Evolutionary conservation across 2,888 invertebrate species (phyloP), one percentile per base, ranked within the genome.

Genomic region (Heliconius aoede): DNA sequence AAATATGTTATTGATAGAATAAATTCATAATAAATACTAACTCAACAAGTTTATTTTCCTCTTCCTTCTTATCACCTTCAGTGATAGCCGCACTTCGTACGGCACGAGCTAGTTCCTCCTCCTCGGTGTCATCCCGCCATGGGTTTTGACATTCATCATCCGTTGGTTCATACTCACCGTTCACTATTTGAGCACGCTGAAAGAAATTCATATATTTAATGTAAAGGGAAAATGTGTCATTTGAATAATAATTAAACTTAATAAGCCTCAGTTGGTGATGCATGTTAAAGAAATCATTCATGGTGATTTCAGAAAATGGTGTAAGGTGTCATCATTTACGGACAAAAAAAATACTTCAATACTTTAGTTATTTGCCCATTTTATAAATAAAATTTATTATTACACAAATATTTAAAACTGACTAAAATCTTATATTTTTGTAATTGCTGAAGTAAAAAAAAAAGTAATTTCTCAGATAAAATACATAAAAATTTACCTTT

Each of bases 71-170:
- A 0, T 89, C 88, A 7, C 87, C 90, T 51, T 95, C 95, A 24
- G 92, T 91, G 81, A 95, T 95, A 80, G 95, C 95, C 13, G 94
- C 92, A 79, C 95, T 95, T 83, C 96, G 96, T 32, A 97, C 95
- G 40, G 96, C 96, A 83, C 97, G 95, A 32, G 95, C 96, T 62
- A 97, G 84, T 74, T 96, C 96, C 79, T 96, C 96, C 73, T 95
- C 95, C 73, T 97, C 96, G 21, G 96, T 96, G 81, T 97, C 97
- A 78, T 97, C 96, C 80, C 97, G 97, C 86, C 98, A 97, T 21
- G 98, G 97, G 96, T 98, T 98, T 82, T 97, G 96, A 86, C 97
- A 97, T 88, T 99, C 99, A 4, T 97, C 97, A 74, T 98, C 98
- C 18, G 95, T 97, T 0, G 99, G 99, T 90, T 99, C 99, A 86